phyloP scores from a whole-genome alignment of 2,113 vertebrate species.

The human (Homo sapiens) region GRCh38 chr5:91731001-91731500 shows the following conservation, averaged over 20 bases:
- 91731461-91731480: constrained; percentile 28
- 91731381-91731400: neutral
- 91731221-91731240: neutral
- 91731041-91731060: neutral
- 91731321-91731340: neutral
- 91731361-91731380: neutral
- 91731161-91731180: constrained; percentile 51
- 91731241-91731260: neutral
- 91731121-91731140: constrained; percentile 45
- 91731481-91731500: neutral
- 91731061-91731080: neutral
- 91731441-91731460: constrained; percentile 22
- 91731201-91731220: neutral
- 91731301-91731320: constrained; percentile 17
- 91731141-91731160: neutral
- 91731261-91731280: neutral
- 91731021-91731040: constrained; percentile 14
- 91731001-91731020: neutral
- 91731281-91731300: neutral
- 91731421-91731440: neutral
- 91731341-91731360: constrained; percentile 8
- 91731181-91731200: neutral
- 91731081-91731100: neutral
- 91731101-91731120: neutral
- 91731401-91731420: neutral